Percentiles rank a stretch among this genome's conserved stretches.
phyloP scores from a whole-genome alignment of 2,888 invertebrate species.

The Camptogramma bilineatum region DNA sequence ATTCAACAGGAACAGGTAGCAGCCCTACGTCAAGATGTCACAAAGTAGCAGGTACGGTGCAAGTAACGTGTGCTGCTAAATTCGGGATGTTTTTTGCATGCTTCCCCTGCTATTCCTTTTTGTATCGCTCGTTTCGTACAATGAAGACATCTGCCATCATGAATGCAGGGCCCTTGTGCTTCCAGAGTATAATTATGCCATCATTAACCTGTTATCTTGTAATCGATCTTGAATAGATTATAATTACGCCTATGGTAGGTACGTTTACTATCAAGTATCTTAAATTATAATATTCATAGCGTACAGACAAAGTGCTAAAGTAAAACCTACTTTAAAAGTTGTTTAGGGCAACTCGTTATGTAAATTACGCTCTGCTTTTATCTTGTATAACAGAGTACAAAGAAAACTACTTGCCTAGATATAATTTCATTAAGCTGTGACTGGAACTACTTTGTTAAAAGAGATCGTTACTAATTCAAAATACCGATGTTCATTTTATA shows the following conservation, averaged over 20 bases:
- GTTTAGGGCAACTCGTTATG: neutral
- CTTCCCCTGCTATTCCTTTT: slow-evolving; percentile 61
- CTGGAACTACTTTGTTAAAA: neutral
- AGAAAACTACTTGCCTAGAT: neutral
- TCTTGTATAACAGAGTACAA: neutral
- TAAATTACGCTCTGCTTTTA: neutral
- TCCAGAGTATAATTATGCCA: slow-evolving; percentile 42
- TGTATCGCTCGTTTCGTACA: slow-evolving; percentile 52
- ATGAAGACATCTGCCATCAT: slow-evolving; percentile 68
- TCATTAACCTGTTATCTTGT: slow-evolving; percentile 38
- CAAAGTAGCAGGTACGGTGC: slow-evolving; percentile 82
- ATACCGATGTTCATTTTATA: too few relatives aligned
- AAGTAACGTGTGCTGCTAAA: slow-evolving; percentile 74
- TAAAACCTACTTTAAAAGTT: slow-evolving; percentile 2
- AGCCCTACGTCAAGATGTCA: slow-evolving; percentile 81
- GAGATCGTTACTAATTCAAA: neutral
- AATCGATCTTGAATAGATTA: slow-evolving; percentile 7
- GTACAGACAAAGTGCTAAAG: neutral
- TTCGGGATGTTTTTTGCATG: slow-evolving; percentile 78
- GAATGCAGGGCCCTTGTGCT: slow-evolving; percentile 38
- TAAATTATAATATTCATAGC: neutral
- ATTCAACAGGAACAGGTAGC: slow-evolving; percentile 53
- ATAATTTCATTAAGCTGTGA: neutral
- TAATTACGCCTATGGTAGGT: neutral
- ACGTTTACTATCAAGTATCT: neutral